Conservation (phyloP, 2,797 vertebrate genomes). For the Anolis apletophallus region DNA sequence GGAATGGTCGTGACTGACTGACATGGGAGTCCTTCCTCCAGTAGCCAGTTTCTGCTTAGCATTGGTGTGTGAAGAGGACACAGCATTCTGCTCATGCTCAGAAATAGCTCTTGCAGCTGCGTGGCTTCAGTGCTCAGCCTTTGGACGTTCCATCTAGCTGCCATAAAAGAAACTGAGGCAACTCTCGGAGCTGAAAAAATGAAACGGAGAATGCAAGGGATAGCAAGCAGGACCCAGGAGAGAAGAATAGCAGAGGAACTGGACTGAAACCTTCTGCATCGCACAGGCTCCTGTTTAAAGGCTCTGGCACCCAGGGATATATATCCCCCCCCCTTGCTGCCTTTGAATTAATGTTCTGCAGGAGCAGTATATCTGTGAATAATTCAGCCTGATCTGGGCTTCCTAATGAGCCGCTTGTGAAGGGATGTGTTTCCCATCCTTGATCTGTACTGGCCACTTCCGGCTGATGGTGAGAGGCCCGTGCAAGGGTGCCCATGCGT, state of each 20-base stretch:
- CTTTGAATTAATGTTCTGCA: background rate
- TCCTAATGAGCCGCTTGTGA: rapidly evolving
- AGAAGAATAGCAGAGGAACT: too few relatives aligned
- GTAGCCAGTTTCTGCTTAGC: background rate
- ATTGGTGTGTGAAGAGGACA: background rate
- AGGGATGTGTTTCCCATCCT: background rate
- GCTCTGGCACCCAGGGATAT: too few relatives aligned
- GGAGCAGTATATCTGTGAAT: background rate
- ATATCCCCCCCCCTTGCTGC: background rate
- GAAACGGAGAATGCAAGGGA: too few relatives aligned
- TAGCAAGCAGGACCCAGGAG: background rate
- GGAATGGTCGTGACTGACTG: background rate
- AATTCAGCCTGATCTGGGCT: background rate
- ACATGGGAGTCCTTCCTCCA: too few relatives aligned
- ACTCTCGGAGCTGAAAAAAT: background rate
- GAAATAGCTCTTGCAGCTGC: background rate
- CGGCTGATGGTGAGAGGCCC: conserved; percentile 36
- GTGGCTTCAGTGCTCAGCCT: background rate
- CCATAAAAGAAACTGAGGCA: background rate
- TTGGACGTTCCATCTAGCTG: background rate
- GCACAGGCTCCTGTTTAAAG: rapidly evolving
- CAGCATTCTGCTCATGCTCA: background rate
- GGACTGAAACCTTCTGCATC: background rate
- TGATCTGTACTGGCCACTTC: background rate
- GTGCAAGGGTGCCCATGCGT: background rate